Evolutionary conservation across 1,140 invertebrate genomes (phyloP).

Genomic region (Lineus longissimus): DNA sequence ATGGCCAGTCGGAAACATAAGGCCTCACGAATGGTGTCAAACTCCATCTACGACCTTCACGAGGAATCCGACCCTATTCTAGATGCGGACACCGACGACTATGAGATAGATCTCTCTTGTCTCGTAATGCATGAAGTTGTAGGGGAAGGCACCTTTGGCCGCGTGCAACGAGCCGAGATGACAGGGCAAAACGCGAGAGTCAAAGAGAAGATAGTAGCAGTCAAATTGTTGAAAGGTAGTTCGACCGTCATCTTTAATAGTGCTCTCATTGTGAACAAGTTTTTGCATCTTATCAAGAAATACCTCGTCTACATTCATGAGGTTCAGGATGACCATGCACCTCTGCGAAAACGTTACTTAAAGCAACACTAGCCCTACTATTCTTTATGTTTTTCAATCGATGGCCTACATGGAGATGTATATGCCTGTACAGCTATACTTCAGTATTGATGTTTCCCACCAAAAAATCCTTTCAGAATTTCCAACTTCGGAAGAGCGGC

Average conservation of each 20-base stretch:
- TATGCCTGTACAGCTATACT: background rate
- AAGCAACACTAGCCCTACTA: no score
- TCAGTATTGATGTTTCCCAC: background rate
- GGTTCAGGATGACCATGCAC: no score
- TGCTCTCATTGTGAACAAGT: no score
- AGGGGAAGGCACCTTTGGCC: constrained; percentile 88
- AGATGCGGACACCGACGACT: constrained; percentile 21
- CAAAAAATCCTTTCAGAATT: constrained; percentile 23
- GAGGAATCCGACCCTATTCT: no score
- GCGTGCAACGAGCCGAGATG: constrained; percentile 76
- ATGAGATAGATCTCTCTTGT: constrained; percentile 31
- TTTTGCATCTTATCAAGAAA: no score
- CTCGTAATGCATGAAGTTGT: constrained; percentile 51
- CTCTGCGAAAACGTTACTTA: no score
- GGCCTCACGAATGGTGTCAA: no score
- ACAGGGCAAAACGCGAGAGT: constrained; percentile 3
- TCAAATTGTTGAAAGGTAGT: constrained; percentile 95
- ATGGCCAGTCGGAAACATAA: no score
- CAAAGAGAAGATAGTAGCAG: constrained; percentile 73
- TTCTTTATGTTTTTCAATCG: no score
- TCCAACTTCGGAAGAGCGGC: constrained; percentile 33
- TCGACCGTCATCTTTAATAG: background rate
- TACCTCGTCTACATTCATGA: no score
- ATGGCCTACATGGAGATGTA: no score
- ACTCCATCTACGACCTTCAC: no score